phyloP scores from a whole-genome alignment of 2,113 vertebrate genomes.

The Alexandromys fortis region DNA sequence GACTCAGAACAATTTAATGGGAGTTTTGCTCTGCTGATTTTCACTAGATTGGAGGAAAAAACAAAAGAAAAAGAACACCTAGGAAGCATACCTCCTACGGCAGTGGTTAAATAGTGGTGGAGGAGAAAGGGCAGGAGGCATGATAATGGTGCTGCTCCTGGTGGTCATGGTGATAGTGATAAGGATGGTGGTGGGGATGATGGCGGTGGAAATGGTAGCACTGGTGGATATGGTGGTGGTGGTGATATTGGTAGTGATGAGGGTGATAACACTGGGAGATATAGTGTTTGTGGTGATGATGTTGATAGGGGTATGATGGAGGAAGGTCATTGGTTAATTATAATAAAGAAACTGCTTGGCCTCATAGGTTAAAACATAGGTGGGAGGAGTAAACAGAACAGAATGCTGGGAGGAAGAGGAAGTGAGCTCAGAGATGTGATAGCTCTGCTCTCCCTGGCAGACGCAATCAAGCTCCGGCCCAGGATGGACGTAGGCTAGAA shows the following conservation, averaged over 20 bases:
- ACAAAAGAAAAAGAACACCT: not conserved
- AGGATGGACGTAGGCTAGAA: too few relatives aligned
- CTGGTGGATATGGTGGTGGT: not conserved
- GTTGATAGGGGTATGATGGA: not conserved
- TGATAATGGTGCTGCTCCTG: accelerated
- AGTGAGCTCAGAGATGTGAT: too few relatives aligned
- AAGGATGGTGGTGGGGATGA: accelerated
- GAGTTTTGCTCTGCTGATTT: not conserved
- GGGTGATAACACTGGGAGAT: too few relatives aligned
- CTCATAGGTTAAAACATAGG: too few relatives aligned
- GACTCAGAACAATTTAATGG: accelerated
- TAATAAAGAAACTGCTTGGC: too few relatives aligned
- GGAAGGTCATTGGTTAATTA: too few relatives aligned
- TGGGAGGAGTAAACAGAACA: too few relatives aligned
- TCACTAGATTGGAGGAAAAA: not conserved
- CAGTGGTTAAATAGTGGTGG: not conserved
- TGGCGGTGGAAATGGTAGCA: not conserved
- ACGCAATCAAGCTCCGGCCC: too few relatives aligned
- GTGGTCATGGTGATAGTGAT: accelerated
- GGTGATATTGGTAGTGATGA: not conserved
- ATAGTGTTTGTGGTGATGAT: accelerated
- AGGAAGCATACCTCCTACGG: accelerated
- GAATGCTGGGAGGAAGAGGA: too few relatives aligned
- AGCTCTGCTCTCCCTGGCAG: too few relatives aligned
- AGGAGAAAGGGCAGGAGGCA: accelerated